Conservation (phyloP, 37 sponge, comb jelly and placozoan species). For the Petrosia ficiformis region DNA sequence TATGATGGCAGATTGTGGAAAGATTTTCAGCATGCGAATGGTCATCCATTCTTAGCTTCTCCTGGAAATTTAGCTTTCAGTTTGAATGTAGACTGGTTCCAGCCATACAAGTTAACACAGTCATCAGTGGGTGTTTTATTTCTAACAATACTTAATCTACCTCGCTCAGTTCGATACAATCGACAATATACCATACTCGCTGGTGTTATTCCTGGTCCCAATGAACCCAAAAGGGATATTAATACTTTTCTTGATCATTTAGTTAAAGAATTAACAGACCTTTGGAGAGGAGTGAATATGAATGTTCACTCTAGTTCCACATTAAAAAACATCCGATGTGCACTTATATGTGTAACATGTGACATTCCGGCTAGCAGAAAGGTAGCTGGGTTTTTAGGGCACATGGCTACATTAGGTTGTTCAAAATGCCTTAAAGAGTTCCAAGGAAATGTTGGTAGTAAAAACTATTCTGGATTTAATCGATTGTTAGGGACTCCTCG, state of each 20-base stretch:
- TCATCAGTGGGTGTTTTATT: slow-evolving; percentile 57
- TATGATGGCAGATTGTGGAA: slow-evolving; percentile 70
- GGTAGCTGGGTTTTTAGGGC: slow-evolving; percentile 28
- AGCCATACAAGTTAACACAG: slow-evolving; percentile 31
- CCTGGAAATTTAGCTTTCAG: slow-evolving; percentile 11
- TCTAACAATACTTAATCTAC: slow-evolving; percentile 36
- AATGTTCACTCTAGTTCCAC: slow-evolving; percentile 2
- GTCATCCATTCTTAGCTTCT: slow-evolving; percentile 19
- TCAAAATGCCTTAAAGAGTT: slow-evolving; percentile 44
- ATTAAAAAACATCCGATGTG: slow-evolving; percentile 4
- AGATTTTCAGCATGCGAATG: slow-evolving; percentile 29
- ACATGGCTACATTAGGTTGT: slow-evolving; percentile 23
- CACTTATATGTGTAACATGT: slow-evolving; percentile 37
- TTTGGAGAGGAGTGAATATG: slow-evolving; percentile 40
- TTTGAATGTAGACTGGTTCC: slow-evolving; percentile 51
- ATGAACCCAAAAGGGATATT: slow-evolving; percentile 34
- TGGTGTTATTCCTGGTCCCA: slow-evolving; percentile 59
- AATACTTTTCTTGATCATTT: slow-evolving; percentile 48
- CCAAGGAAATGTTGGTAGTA: not conserved
- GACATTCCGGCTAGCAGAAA: slow-evolving; percentile 45
- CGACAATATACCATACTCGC: slow-evolving; percentile 35
- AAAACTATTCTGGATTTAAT: slow-evolving; percentile 40
- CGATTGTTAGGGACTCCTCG: slow-evolving; percentile 8
- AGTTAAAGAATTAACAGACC: slow-evolving; percentile 30
- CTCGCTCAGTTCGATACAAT: slow-evolving; percentile 35